Percentiles rank a stretch among this genome's conserved stretches.
These are phyloP conservation scores for Cinclus cinclus DNA, from an alignment of 2,113 vertebrate species.

Conservation along the genomic window DNA sequence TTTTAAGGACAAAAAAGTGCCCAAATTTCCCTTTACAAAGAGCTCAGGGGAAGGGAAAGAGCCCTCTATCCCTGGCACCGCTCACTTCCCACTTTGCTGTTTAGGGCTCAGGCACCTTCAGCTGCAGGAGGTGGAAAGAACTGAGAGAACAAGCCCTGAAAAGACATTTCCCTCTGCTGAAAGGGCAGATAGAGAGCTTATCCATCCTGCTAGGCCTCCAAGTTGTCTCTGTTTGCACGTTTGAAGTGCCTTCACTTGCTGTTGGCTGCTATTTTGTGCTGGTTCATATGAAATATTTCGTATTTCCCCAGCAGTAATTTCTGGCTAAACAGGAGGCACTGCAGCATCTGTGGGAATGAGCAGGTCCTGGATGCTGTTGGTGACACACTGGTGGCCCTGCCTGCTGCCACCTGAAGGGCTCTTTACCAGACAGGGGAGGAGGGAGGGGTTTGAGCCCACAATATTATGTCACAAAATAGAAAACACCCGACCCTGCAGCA, in stretches of 20 bases:
- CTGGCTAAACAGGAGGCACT: not conserved
- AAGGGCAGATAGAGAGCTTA: not conserved
- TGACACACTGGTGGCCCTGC: not conserved
- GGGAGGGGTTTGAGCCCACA: not conserved
- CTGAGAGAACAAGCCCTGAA: not conserved
- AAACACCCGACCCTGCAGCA: slow-evolving; percentile 31
- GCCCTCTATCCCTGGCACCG: not conserved
- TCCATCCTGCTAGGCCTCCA: not conserved
- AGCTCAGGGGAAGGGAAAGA: not conserved
- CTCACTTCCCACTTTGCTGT: not conserved
- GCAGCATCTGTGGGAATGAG: not conserved
- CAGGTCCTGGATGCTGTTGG: not conserved
- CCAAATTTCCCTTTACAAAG: not conserved
- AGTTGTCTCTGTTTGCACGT: not conserved
- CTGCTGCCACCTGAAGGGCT: slow-evolving; percentile 41
- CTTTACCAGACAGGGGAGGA: not conserved
- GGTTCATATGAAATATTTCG: not conserved
- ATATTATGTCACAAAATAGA: slow-evolving; percentile 64
- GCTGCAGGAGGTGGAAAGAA: not conserved
- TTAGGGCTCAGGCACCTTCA: not conserved
- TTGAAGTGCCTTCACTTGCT: not conserved
- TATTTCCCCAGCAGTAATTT: not conserved
- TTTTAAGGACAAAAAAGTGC: not conserved
- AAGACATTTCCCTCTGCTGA: not conserved
- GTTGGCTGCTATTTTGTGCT: not conserved